phyloP scores from a whole-genome alignment of 2,797 vertebrate genomes.

The Sarcophilus harrisii region DNA sequence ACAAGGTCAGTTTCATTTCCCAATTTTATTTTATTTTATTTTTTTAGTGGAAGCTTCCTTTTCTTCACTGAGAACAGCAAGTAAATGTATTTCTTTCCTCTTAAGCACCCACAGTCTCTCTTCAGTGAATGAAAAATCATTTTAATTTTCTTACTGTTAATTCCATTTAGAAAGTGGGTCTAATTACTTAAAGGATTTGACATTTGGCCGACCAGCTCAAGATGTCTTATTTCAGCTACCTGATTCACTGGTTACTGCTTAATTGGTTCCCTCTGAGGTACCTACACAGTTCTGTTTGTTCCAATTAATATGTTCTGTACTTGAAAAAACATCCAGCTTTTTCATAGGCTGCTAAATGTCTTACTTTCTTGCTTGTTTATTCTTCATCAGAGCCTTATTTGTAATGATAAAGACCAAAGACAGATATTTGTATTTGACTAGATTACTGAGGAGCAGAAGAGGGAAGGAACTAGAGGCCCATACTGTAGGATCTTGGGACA shows the following conservation, averaged over 20 bases:
- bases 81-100: neutral
- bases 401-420: neutral
- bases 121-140: slow-evolving; percentile 2
- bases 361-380: neutral
- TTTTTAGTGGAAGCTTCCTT: neutral
- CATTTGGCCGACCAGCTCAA: neutral
- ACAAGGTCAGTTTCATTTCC: neutral
- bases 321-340: neutral
- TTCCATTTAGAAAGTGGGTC: neutral
- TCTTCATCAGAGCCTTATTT: neutral
- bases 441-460: neutral
- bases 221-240: neutral
- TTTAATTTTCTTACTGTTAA: neutral
- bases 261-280: neutral
- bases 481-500: neutral
- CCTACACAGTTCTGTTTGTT: neutral
- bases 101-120: neutral
- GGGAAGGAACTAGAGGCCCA: neutral
- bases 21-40: neutral
- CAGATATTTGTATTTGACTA: neutral
- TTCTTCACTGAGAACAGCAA: neutral
- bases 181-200: neutral
- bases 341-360: neutral
- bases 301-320: neutral
- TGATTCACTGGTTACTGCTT: neutral